Percentiles rank a stretch among this genome's conserved stretches.
phyloP scores from a whole-genome alignment of 2,797 vertebrate genomes.

The Pipistrellus kuhlii region DNA sequence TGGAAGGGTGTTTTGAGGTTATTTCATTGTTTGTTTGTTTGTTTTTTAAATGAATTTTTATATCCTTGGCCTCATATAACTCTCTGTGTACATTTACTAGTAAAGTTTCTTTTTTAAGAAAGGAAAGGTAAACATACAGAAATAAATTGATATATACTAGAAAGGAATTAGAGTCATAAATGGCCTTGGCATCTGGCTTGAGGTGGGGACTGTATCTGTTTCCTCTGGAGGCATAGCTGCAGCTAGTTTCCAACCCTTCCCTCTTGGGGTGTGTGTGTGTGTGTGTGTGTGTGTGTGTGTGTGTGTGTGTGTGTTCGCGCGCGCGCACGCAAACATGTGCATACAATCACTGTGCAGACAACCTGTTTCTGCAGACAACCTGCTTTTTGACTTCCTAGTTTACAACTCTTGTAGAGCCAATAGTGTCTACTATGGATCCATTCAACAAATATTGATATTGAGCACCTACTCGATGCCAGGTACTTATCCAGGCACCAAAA shows the following conservation, averaged over 20 bases:
- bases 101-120: neutral
- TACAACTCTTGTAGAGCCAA: neutral
- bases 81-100: conserved; percentile 37
- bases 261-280: neutral
- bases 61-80: conserved; percentile 50
- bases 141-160: conserved; percentile 52
- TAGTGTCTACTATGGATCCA: neutral
- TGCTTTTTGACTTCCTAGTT: neutral
- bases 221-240: neutral
- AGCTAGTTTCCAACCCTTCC: neutral
- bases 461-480: neutral
- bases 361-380: neutral
- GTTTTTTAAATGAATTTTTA: conserved; percentile 63
- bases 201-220: neutral
- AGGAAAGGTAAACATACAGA: conserved; percentile 52
- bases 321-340: neutral
- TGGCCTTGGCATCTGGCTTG: neutral
- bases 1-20: neutral
- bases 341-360: neutral
- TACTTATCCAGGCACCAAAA: neutral
- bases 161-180: conserved; percentile 41
- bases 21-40: conserved; percentile 32
- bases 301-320: too few relatives aligned
- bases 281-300: too few relatives aligned
- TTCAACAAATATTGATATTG: neutral